Evolutionary conservation across 2,888 invertebrate genomes (phyloP).

Genomic region (Labia minor): DNA sequence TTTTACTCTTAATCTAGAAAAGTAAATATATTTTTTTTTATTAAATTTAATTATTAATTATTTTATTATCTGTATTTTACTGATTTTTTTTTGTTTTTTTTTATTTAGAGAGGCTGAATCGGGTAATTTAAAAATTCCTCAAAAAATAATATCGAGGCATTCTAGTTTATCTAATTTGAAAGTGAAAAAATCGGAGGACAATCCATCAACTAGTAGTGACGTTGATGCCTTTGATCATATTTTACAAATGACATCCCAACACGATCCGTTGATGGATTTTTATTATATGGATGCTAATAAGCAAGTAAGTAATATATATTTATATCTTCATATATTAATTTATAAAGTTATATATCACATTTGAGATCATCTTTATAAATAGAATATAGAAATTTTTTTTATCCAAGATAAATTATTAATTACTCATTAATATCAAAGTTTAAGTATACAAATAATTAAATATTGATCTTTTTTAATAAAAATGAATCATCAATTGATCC

Average conservation of each 20-base stretch:
- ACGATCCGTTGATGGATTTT: slow-evolving; percentile 82
- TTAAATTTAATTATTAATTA: no score
- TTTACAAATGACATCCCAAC: slow-evolving; percentile 62
- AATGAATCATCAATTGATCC: not conserved
- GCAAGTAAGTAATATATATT: slow-evolving; percentile 44
- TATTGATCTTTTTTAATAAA: no score
- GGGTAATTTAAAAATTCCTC: not conserved
- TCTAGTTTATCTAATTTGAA: slow-evolving; percentile 31
- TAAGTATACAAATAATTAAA: no score
- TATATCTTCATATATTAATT: slow-evolving; percentile 1
- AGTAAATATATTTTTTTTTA: slow-evolving; percentile 34
- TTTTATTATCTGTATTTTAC: no score
- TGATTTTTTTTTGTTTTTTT: no score
- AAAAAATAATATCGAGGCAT: no score
- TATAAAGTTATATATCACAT: not conserved
- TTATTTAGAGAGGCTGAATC: not conserved
- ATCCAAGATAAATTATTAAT: no score
- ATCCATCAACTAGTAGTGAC: slow-evolving; percentile 34
- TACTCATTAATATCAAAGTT: no score
- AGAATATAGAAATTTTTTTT: not conserved
- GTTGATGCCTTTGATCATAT: slow-evolving; percentile 47
- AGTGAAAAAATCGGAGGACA: slow-evolving; percentile 31
- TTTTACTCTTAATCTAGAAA: slow-evolving; percentile 47
- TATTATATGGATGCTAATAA: slow-evolving; percentile 83
- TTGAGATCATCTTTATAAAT: not conserved